Evolutionary conservation across 2,888 invertebrate species (phyloP).

Genomic region (Eristalinus sepulchralis): DNA sequence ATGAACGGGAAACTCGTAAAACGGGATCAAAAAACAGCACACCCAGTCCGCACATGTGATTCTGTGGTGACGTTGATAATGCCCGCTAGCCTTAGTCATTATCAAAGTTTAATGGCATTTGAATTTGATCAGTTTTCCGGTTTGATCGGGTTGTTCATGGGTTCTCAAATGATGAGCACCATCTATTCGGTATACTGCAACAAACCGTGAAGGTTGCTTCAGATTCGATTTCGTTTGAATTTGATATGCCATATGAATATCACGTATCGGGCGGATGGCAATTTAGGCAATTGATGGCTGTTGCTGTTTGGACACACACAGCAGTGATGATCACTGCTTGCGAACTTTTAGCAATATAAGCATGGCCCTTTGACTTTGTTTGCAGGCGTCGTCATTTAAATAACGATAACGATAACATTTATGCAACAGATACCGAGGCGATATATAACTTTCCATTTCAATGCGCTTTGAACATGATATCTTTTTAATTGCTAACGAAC

Average conservation of each 20-base stretch:
- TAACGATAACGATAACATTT: too few species aligned
- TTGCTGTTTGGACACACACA: background rate
- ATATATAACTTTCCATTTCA: background rate
- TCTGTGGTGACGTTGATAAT: background rate
- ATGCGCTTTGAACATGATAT: background rate
- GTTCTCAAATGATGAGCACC: background rate
- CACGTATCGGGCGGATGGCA: constrained; percentile 21
- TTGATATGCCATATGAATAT: background rate
- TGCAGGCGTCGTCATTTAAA: too few species aligned
- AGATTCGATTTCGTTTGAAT: background rate
- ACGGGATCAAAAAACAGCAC: background rate
- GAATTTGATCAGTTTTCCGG: background rate
- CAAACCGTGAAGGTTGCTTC: constrained; percentile 3
- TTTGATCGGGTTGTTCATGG: background rate
- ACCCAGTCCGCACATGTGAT: background rate
- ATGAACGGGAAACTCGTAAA: background rate
- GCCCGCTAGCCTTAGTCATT: background rate
- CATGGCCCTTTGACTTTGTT: too few species aligned
- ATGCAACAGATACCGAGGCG: background rate
- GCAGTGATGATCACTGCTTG: too few species aligned
- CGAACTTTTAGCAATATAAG: too few species aligned
- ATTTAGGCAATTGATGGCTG: constrained; percentile 5
- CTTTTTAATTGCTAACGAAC: background rate
- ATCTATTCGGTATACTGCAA: constrained; percentile 5
- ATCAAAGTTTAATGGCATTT: constrained; percentile 1